Evolutionary conservation across 2,113 vertebrate species (phyloP).

Genomic region (Hippocampus barbouri): DNA sequence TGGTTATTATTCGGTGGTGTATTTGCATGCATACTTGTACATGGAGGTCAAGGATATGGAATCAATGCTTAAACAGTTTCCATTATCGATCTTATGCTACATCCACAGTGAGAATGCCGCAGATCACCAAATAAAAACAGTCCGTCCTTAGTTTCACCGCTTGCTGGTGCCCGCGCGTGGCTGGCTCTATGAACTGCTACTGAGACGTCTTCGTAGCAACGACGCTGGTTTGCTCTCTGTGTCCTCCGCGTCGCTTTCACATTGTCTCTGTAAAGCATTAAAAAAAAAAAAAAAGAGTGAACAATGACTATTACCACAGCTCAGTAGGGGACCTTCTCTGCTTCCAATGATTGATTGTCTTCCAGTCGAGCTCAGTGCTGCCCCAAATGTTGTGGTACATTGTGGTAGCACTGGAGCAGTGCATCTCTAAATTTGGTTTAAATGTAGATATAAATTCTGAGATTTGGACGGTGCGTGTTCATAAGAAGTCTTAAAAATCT

Average conservation of each 20-base stretch:
- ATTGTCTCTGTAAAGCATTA: slow-evolving; percentile 62
- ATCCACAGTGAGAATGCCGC: background rate
- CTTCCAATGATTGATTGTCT: no score
- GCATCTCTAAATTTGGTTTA: no score
- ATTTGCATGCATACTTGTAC: background rate
- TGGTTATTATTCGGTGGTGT: background rate
- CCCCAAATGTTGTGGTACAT: no score
- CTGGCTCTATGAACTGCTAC: slow-evolving; percentile 69
- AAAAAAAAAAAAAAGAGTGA: background rate
- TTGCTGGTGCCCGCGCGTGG: slow-evolving; percentile 1
- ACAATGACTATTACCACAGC: background rate
- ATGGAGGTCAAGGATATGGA: background rate
- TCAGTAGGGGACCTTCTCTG: no score
- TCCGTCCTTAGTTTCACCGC: background rate
- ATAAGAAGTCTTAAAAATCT: no score
- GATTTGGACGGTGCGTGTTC: no score
- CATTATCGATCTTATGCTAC: background rate
- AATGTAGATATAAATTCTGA: no score
- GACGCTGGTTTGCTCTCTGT: slow-evolving; percentile 52
- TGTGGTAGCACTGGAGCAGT: no score
- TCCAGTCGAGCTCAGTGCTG: no score
- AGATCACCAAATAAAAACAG: background rate
- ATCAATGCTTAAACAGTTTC: background rate
- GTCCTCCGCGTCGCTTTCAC: slow-evolving; percentile 75
- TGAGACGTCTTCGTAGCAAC: slow-evolving; percentile 65